Conservation (phyloP, 1,140 invertebrate genomes). For the Zaprionus vittiger region DNA sequence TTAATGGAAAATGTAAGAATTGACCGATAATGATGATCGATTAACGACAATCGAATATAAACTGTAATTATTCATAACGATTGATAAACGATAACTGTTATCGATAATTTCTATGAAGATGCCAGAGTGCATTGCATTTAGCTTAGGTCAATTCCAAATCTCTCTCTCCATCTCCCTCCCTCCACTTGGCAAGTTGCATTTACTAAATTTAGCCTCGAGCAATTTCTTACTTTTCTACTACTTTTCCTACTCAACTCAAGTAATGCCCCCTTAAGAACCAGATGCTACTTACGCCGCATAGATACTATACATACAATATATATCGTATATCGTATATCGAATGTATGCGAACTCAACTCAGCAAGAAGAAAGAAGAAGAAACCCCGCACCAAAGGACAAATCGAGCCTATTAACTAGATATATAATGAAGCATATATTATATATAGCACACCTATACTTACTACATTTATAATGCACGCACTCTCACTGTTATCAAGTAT, state of each 20-base stretch:
- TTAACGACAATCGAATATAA: too few relatives aligned
- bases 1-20: too few relatives aligned
- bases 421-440: constrained; percentile 8
- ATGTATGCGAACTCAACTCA: constrained; percentile 26
- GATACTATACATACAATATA: neutral
- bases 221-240: constrained; percentile 73
- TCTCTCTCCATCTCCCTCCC: neutral
- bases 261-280: constrained; percentile 8
- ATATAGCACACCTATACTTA: neutral
- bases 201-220: constrained; percentile 42
- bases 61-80: too few relatives aligned
- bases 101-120: neutral
- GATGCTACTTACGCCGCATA: constrained; percentile 16
- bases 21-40: too few relatives aligned
- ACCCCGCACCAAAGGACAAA: constrained; percentile 70
- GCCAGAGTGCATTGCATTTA: constrained; percentile 16
- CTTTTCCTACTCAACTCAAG: constrained; percentile 24
- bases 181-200: constrained; percentile 52
- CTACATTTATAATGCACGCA: constrained; percentile 25
- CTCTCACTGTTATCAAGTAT: constrained; percentile 35
- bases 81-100: neutral
- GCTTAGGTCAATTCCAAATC: constrained; percentile 7
- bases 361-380: constrained; percentile 2
- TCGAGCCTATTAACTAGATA: constrained; percentile 61
- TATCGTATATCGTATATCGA: neutral